Conservation (phyloP, 1,140 invertebrate genomes). For the Plodia interpunctella region DNA sequence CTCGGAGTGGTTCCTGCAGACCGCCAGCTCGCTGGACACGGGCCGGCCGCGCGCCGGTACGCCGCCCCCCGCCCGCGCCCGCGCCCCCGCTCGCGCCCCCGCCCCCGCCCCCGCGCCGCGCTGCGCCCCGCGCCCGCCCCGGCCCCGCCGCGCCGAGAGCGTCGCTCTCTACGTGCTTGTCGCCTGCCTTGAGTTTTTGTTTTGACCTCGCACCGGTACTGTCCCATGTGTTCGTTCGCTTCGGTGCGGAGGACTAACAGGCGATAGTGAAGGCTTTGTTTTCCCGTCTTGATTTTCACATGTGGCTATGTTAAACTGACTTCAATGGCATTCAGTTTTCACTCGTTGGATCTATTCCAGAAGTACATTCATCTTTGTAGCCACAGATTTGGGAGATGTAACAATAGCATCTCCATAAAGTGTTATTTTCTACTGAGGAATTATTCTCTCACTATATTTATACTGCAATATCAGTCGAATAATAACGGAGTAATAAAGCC, state of each 20-base stretch:
- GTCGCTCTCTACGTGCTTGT: conserved; percentile 73
- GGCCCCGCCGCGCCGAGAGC: conserved; percentile 50
- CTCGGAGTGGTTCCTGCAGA: conserved; percentile 95
- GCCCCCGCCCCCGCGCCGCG: conserved; percentile 24
- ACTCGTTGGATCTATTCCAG: too few relatives aligned
- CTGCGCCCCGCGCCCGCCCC: background rate
- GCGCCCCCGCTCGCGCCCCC: conserved; percentile 20
- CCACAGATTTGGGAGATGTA: too few relatives aligned
- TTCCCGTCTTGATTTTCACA: background rate
- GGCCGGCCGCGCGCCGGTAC: conserved; percentile 70
- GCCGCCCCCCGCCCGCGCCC: conserved; percentile 33
- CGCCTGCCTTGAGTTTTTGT: conserved; percentile 77
- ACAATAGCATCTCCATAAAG: background rate
- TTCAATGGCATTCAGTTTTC: background rate
- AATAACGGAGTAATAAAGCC: conserved; percentile 11
- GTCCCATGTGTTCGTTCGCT: conserved; percentile 52
- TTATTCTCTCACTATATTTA: too few relatives aligned
- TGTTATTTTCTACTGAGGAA: too few relatives aligned
- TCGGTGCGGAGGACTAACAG: conserved; percentile 50
- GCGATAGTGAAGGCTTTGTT: conserved; percentile 30
- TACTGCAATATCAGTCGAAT: background rate
- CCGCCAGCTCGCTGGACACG: conserved; percentile 79
- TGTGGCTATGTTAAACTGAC: too few relatives aligned
- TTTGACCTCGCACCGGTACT: conserved; percentile 69
- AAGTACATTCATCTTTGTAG: too few relatives aligned